Evolutionary conservation across 2,888 invertebrate genomes (phyloP).

Genomic region (Caenorhabditis auriculariae): DNA sequence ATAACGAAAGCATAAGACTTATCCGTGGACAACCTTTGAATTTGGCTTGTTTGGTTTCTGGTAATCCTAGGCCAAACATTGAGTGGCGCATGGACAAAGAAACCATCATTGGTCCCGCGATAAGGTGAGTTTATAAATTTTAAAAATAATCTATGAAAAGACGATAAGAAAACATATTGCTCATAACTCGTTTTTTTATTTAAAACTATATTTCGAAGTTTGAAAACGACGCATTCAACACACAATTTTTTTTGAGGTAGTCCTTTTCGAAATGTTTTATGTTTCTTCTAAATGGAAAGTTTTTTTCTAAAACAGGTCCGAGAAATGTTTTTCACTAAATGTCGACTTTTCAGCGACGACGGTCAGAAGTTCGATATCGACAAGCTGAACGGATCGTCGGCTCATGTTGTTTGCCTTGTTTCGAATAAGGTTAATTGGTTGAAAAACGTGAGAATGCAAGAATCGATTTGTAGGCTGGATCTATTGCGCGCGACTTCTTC

Average conservation of each 20-base stretch:
- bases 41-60: slow-evolving; percentile 37
- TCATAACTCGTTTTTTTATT: no score
- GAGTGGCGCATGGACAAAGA: slow-evolving; percentile 47
- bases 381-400: slow-evolving; percentile 15
- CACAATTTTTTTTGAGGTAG: no score
- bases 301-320: no score
- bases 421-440: no score
- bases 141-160: no score
- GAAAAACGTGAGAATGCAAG: no score
- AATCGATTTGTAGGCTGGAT: no score
- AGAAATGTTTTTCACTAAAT: background rate
- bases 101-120: slow-evolving; percentile 1
- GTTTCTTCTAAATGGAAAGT: no score
- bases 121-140: background rate
- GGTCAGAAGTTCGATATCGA: slow-evolving; percentile 34
- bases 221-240: no score
- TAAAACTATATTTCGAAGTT: no score
- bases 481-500: slow-evolving; percentile 57
- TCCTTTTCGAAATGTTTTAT: slow-evolving; percentile 3
- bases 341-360: slow-evolving; percentile 29
- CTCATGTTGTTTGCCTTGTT: slow-evolving; percentile 54
- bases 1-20: slow-evolving; percentile 36
- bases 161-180: no score
- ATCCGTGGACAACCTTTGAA: slow-evolving; percentile 27
- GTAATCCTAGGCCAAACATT: slow-evolving; percentile 44